These are phyloP conservation scores for Gymnobelideus leadbeateri DNA, from an alignment of 2,113 vertebrate genomes.

Conservation along the genomic window DNA sequence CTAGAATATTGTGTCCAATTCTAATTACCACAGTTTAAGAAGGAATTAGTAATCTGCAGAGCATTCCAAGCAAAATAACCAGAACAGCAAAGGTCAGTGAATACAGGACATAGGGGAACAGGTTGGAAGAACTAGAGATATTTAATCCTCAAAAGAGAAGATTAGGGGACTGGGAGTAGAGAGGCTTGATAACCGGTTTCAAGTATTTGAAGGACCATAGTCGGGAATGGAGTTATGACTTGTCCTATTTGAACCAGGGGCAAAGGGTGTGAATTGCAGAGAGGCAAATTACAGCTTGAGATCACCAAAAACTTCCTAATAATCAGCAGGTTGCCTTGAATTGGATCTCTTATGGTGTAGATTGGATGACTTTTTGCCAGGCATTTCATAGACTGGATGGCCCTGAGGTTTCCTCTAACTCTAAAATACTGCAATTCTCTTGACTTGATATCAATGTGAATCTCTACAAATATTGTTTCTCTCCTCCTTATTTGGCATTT, in stretches of 20 bases:
- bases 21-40: neutral
- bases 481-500: neutral
- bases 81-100: neutral
- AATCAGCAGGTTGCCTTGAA: neutral
- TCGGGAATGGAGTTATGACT: neutral
- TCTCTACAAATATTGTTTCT: neutral
- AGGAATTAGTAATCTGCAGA: neutral
- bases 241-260: neutral
- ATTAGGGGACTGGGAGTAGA: neutral
- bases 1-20: neutral
- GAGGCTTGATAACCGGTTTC: neutral
- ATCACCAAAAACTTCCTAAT: neutral
- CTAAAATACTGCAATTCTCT: neutral
- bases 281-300: neutral
- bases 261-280: neutral
- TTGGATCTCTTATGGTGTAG: neutral
- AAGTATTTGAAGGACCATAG: neutral
- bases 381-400: neutral
- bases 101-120: neutral
- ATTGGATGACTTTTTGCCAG: neutral
- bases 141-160: neutral
- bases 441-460: neutral
- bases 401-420: neutral
- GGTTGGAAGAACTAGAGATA: neutral
- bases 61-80: neutral